A percentile compares a stretch with the other conserved stretches of the same genome.
These are phyloP conservation scores for Octopus bimaculoides DNA, from an alignment of 1,140 invertebrate species.

Conservation along the genomic window DNA sequence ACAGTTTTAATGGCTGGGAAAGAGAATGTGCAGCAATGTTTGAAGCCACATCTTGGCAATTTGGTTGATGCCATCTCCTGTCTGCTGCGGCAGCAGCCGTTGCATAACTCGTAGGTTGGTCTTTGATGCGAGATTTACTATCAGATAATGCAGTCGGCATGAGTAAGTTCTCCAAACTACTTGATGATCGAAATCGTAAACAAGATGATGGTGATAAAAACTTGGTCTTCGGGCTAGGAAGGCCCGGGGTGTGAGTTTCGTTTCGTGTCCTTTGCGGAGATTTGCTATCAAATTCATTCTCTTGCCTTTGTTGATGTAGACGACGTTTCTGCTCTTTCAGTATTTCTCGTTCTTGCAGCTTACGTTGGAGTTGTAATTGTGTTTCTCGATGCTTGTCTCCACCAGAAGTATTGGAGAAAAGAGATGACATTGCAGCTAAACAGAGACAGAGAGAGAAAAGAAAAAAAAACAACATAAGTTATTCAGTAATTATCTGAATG, in stretches of 20 bases:
- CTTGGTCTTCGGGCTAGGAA: constrained; percentile 9
- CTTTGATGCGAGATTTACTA: neutral
- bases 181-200: neutral
- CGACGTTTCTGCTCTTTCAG: constrained; percentile 73
- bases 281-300: constrained; percentile 26
- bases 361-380: constrained; percentile 67
- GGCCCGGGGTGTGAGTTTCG: neutral
- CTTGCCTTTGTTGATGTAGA: constrained; percentile 61
- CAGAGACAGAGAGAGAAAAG: constrained; percentile 2
- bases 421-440: constrained; percentile 52
- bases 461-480: no score
- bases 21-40: neutral
- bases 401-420: constrained; percentile 49
- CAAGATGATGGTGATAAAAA: constrained; percentile 8
- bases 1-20: neutral
- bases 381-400: constrained; percentile 64
- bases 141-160: neutral
- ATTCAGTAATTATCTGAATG: neutral
- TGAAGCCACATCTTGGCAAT: neutral
- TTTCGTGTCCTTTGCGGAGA: neutral
- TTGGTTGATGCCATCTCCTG: neutral
- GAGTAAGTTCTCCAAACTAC: constrained; percentile 11
- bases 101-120: neutral
- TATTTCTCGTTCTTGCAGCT: constrained; percentile 70
- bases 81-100: no score